Evolutionary conservation across 2,113 vertebrate species (phyloP).

Genomic region (Crotalus horridus): DNA sequence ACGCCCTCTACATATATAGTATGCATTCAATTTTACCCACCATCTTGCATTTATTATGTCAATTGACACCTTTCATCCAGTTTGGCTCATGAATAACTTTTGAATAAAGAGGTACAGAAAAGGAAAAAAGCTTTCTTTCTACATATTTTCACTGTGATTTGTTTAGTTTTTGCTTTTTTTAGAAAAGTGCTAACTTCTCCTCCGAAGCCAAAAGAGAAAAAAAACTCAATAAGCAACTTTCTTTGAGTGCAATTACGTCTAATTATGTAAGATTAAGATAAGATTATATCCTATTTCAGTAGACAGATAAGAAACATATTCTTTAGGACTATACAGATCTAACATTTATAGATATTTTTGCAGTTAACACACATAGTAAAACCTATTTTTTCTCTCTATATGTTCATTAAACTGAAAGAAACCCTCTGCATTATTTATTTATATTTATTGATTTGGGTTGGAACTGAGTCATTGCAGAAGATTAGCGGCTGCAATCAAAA

Average conservation of each 20-base stretch:
- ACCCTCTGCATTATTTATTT: background rate
- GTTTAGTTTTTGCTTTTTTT: background rate
- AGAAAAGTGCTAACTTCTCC: background rate
- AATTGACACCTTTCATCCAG: constrained; percentile 20
- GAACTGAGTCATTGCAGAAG: background rate
- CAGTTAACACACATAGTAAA: background rate
- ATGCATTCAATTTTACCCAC: constrained; percentile 21
- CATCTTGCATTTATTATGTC: constrained; percentile 32
- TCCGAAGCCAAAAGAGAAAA: background rate
- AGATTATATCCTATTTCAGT: background rate
- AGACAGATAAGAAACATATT: background rate
- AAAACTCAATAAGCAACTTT: background rate
- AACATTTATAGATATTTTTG: background rate
- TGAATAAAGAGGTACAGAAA: background rate
- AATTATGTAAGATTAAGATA: background rate
- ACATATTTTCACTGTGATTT: background rate
- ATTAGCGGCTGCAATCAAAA: background rate
- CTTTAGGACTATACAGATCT: background rate
- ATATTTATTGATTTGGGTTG: background rate
- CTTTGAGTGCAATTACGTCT: background rate
- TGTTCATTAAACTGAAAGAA: background rate
- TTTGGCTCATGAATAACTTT: constrained; percentile 37
- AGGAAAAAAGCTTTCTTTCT: background rate
- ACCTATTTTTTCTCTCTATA: background rate
- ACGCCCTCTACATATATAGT: background rate